Base-by-base conservation (phyloP, 1,140 invertebrate genomes). In the Choristoneura fumiferana region DNA sequence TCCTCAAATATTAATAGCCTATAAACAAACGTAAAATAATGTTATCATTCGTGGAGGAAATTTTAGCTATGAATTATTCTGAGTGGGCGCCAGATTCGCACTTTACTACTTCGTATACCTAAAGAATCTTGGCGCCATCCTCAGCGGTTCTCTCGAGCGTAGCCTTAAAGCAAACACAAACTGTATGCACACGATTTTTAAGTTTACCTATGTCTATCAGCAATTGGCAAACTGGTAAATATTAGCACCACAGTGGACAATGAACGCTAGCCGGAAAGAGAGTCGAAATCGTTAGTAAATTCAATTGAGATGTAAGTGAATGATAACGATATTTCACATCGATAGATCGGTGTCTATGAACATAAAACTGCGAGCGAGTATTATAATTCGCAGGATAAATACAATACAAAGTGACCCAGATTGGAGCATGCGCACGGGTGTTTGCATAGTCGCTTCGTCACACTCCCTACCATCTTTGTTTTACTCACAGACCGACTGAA, bases 401-500 rank as follows among this genome's bases (percentile, higher is more conserved):
- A 71, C 66, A 79, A 78, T 71, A 71, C 66, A 58, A 69, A 60
- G 67, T 69, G 82, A 80, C 82, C 82, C 71, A 85, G 70, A 79
- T 87, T 17, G 45, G 52, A 29, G 56, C 57, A 38, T 69, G 67
- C 70, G 67, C 55, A 68, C 73, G 60, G 58, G 54, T 80, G 72
- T 78, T 79, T 79, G 72, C 67, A 73, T 77, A 76, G 69, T 72
- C 70, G 71, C 70, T 67, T 65, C 73, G 73, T 68, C 69, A 71
- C 75, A 70, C 65, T 73, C 63, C 68, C 62, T 53, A 58, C 58
- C 69, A 80, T 76, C 78, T 84, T 87, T 87, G 81, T 85, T 66
- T 81, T 63, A 67, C 60, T 68, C 71, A 59, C 63, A 63, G 65
- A n/a, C 57, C 59, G 67, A 61, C 73, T 83, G 71, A 82, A 85